These are phyloP conservation scores for Strigamia crassipes DNA, from an alignment of 2,888 invertebrate species.

Conservation along the genomic window DNA sequence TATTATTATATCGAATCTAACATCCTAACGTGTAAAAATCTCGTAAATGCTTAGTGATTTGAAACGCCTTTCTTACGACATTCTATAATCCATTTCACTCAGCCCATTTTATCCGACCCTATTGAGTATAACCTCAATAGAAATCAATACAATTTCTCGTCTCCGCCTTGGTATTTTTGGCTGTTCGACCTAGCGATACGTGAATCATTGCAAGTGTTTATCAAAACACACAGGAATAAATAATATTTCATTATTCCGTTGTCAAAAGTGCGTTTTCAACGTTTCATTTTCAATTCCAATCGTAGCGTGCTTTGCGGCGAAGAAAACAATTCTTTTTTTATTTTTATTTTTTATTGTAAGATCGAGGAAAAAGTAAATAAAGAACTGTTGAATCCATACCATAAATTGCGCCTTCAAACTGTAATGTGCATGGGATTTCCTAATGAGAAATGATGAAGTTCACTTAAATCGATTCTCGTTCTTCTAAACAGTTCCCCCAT, in stretches of 20 bases:
- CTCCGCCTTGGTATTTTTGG: too few species aligned
- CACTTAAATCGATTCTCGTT: constrained; percentile 20
- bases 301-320: background rate
- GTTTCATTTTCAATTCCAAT: background rate
- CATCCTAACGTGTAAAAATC: too few species aligned
- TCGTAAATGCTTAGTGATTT: too few species aligned
- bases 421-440: constrained; percentile 1
- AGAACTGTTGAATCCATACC: background rate
- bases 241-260: background rate
- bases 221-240: too few species aligned
- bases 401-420: background rate
- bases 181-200: too few species aligned
- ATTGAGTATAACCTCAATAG: too few species aligned
- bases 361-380: background rate
- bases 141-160: too few species aligned
- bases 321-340: background rate
- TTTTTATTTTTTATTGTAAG: background rate
- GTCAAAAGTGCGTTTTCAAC: background rate
- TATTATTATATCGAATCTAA: too few species aligned
- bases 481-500: background rate
- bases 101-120: too few species aligned
- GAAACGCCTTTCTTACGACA: too few species aligned
- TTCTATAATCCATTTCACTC: too few species aligned
- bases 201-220: too few species aligned
- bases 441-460: constrained; percentile 38